Evolutionary conservation across 1,140 invertebrate genomes (phyloP), one percentile per base, ranked within the genome.

Genomic region (Dinothrombium tinctorium): DNA sequence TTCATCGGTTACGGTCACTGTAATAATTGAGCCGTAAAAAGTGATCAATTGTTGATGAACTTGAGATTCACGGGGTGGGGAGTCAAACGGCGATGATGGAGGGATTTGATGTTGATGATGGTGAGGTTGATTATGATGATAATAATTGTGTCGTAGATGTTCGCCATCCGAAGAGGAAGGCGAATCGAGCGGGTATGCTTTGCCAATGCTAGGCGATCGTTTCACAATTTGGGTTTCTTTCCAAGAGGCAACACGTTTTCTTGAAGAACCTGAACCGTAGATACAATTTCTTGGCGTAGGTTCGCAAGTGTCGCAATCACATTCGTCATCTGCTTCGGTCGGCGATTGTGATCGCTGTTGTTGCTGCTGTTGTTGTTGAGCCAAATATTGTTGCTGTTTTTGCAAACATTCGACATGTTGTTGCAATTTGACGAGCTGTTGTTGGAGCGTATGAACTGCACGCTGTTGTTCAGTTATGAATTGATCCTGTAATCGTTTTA

Each of bases 1-100:
- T 20, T 22, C 8, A 7, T n/a, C n/a, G n/a, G 21, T n/a, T 14
- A 38, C 37, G 14, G n/a, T n/a, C 7, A 38, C 5, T n/a, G 9
- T 38, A 22, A 38, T 38, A 6, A 38, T 22, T 15, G 4, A n/a
- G n/a, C 37, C 37, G 23, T 38, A 38, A 24, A 38, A 24, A 20
- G 37, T 38, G 7, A 38, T 38, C 15, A 38, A 24, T 12, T 38
- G 37, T 20, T 38, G 28, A 14, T 24, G 9, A 8, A 17, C 8
- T 11, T 35, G 11, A 8, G 12, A 11, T 9, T 19, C 33, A 9
- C 28, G 28, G 28, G 28, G 9, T 9, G 28, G 9, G 28, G 28
- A 29, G 9, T 29, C 14, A 29, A 29, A 29, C 28, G 9, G 28
- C 9, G 14, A 14, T n/a, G 14, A 29, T 9, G 28, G 28, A 29